These are phyloP conservation scores for Heliconius eleuchia DNA, from an alignment of 1,140 invertebrate genomes.

Conservation along the genomic window DNA sequence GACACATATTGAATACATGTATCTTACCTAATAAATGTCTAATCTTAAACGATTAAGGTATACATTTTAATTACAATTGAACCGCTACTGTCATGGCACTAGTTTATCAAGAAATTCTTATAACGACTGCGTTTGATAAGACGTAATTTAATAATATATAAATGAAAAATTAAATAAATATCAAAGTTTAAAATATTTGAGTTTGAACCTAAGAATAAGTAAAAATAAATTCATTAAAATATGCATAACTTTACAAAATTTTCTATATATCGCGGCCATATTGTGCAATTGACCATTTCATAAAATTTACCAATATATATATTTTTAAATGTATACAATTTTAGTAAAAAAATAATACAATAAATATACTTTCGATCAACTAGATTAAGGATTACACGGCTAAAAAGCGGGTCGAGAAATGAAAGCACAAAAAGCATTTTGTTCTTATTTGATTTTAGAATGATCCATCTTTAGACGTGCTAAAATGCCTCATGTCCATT, in stretches of 20 bases:
- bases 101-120: slow-evolving; percentile 26
- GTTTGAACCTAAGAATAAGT: too few relatives aligned
- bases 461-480: too few relatives aligned
- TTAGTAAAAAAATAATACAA: neutral
- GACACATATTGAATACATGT: neutral
- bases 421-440: too few relatives aligned
- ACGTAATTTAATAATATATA: slow-evolving; percentile 4
- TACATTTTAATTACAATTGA: slow-evolving; percentile 23
- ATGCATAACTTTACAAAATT: neutral
- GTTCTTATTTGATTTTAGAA: too few relatives aligned
- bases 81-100: slow-evolving; percentile 38
- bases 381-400: too few relatives aligned
- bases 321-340: neutral
- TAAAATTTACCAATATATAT: too few relatives aligned
- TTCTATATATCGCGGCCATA: too few relatives aligned
- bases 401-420: too few relatives aligned
- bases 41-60: slow-evolving; percentile 17
- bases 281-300: too few relatives aligned
- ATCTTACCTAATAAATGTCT: slow-evolving; percentile 6
- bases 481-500: too few relatives aligned
- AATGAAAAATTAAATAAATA: neutral
- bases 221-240: neutral
- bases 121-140: slow-evolving; percentile 16
- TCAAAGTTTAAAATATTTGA: too few relatives aligned
- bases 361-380: too few relatives aligned